Base-by-base conservation (phyloP, 2,797 vertebrate genomes). In the Microchirus variegatus region DNA sequence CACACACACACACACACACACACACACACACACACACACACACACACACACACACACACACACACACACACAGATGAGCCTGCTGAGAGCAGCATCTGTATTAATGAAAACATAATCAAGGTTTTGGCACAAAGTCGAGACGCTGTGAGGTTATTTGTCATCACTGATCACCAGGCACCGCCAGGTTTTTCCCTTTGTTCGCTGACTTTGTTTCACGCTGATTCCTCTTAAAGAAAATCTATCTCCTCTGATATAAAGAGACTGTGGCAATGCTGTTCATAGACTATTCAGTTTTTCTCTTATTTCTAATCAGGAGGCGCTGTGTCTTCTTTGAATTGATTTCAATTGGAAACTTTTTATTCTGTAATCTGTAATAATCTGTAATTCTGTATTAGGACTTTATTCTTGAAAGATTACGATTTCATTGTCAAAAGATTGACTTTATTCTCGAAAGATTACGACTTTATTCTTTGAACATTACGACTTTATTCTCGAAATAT, bases 41-140 rank as follows among this genome's bases (percentile, higher is more conserved):
- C 19, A 22, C 19, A 22, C 19, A 22, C 22, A 22, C 22, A 22
- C 22, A n/a, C 50, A 56, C 55, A 52, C 22, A 22, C 19, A 22
- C 19, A 22, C 19, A 22, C 19, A 22, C 22, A 22, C 22, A 22
- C 22, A n/a, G 72, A 73, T 74, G 63, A 75, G 70, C 65, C 60
- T 43, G 73, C 49, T 66, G 71, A 63, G 65, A 53, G 75, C 79
- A 83, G 84, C 81, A 84, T 85, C 66, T 73, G 52, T 65, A 67
- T 82, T 75, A 80, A 84, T 82, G 75, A 75, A 84, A 76, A 78
- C 73, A 74, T 70, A 52, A 78, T 78, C 56, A 59, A 59, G 53
- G 57, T 45, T 45, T 54, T 60, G 69, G 56, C 66, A 61, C 43
- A 55, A 55, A 63, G 50, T 53, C 55, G 53, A 77, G 68, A 63